Conservation (phyloP, 2,888 invertebrate genomes). For the Drosophila parthenogenetica region DNA sequence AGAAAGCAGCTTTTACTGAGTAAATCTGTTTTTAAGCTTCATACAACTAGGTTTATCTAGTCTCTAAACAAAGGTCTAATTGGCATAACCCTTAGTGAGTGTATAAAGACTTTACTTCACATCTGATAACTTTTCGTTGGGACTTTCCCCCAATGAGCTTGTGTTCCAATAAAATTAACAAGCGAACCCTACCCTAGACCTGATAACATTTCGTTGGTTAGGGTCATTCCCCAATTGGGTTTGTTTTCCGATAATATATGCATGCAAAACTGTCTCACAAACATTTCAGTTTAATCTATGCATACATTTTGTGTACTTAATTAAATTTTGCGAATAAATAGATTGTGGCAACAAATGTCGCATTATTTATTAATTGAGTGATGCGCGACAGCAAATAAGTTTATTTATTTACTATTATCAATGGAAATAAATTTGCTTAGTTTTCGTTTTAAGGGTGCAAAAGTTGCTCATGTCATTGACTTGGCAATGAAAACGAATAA, state of each 20-base stretch:
- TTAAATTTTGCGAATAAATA: conserved; percentile 22
- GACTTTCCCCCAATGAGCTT: too few species aligned
- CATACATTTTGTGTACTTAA: conserved; percentile 13
- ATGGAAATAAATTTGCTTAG: conserved; percentile 22
- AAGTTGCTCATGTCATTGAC: conserved; percentile 56
- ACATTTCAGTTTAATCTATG: conserved; percentile 2
- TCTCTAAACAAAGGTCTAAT: too few species aligned
- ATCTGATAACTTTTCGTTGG: too few species aligned
- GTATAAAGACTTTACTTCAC: too few species aligned
- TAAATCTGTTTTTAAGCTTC: too few species aligned
- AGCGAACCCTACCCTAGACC: not conserved
- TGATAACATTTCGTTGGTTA: conserved; percentile 21
- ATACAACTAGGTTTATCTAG: too few species aligned
- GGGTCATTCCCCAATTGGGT: conserved; percentile 21
- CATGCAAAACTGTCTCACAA: conserved; percentile 25
- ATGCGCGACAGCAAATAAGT: conserved; percentile 24
- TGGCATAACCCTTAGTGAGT: too few species aligned
- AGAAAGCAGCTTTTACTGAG: too few species aligned
- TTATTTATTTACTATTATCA: conserved; percentile 36
- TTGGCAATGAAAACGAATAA: conserved; percentile 16
- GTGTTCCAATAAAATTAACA: too few species aligned
- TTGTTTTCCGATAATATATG: conserved; percentile 8
- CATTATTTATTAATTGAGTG: conserved; percentile 31
- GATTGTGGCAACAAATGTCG: conserved; percentile 31
- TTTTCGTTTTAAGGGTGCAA: conserved; percentile 25